Evolutionary conservation across 2,113 vertebrate genomes (phyloP).

Genomic region (Martes martes): DNA sequence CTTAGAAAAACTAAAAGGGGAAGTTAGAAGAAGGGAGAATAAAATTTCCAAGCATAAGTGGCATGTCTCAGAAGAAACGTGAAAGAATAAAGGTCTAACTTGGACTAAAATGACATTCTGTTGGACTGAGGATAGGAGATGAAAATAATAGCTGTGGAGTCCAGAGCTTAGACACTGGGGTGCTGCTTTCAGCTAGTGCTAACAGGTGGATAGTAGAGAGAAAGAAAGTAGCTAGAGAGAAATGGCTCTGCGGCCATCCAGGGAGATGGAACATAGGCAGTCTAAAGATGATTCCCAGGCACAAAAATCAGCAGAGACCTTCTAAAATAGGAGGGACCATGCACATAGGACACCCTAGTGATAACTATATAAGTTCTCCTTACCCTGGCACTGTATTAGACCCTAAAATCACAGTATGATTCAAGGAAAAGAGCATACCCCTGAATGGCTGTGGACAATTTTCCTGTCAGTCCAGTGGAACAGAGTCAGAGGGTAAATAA

Average conservation of each 20-base stretch:
- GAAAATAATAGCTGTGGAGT: not conserved
- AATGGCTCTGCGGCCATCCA: not conserved
- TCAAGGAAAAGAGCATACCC: not conserved
- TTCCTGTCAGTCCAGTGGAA: not conserved
- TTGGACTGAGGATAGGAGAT: not conserved
- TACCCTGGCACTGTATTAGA: not conserved
- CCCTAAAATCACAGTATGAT: not conserved
- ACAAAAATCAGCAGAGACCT: not conserved
- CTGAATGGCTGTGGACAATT: not conserved
- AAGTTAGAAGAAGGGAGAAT: not conserved
- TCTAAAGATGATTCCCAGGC: not conserved
- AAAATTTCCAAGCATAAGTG: not conserved
- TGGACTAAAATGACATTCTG: not conserved
- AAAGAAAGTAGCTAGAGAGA: not conserved
- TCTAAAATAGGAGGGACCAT: not conserved
- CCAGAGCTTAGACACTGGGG: not conserved
- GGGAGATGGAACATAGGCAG: not conserved
- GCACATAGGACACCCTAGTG: not conserved
- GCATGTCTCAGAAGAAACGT: not conserved
- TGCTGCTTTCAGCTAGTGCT: not conserved
- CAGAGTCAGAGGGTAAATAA: not conserved
- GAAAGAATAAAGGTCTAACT: not conserved
- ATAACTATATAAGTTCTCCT: not conserved
- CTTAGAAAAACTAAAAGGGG: not conserved
- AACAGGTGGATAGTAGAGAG: not conserved